Base-by-base conservation (phyloP, 64 coral and sea anemone genomes). In the Trachythela sp. region DNA sequence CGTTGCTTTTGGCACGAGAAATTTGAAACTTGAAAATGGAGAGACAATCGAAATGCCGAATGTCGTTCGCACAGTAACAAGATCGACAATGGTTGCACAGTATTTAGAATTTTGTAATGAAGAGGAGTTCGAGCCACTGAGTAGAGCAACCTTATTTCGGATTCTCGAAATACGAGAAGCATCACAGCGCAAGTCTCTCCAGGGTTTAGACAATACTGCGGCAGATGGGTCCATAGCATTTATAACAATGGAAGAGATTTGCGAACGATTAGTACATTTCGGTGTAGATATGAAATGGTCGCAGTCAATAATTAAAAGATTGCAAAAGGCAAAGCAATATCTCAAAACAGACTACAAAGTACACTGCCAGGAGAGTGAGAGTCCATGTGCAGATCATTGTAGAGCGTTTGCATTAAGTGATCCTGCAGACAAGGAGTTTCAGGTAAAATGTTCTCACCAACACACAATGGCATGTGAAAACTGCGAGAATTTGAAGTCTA, bases 371-470 rank as follows among this genome's bases (percentile, higher is more conserved):
- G 38, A 91, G 10, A 49, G 85, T 45, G 60, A 77, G 30, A 91
- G 84, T 50, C 84, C 84, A 48, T 91, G 89, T 64, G 31, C 89
- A 48, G 89, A 91, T 24, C 89, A 91, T 64, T 91, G 89, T 26
- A 30, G 64, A 17, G 86, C 67, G 10, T 91, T 71, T 76, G 41
- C 42, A 45, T 45, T 45, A 45, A 45, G 42, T 45, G 42, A 45
- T 45, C 42, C 42, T 45, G 4, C 42, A 45, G 42, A 11, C 4
- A 45, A 68, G 30, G 6, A 68, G 20, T 68, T 68, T 14, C 59
- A 68, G 59, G 59, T 68, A 6, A 68, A 68, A 31, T 68, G 59
- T 68, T n/a, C 59, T 6, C 59, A 68, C 59, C 5, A 22, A 68
- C 59, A 68, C 59, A 68, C 59, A 68, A 68, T 68, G 30, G 59